Base-by-base conservation (phyloP, 2,888 invertebrate species). In the Dasysyrphus albostriatus region DNA sequence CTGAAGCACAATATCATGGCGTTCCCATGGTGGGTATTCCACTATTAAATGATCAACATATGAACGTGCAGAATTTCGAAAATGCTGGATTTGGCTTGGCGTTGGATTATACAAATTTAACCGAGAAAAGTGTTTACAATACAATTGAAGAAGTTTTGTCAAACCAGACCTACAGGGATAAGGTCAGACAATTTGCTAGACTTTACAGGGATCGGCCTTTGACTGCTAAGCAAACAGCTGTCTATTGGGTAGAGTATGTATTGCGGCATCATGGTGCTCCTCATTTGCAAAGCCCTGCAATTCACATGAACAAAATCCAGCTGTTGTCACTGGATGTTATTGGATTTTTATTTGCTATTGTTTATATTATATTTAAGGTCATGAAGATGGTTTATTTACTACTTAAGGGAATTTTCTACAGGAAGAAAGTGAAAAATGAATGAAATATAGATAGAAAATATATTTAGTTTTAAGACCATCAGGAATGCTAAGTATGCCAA, bases 1-100 rank as follows among this genome's bases (percentile, higher is more conserved):
- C 95, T 90, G 96, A 96, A 91, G 95, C 96, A 0, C 95, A 96
- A 39, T 96, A 95, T 92, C 96, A 96, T 90, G 96, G 95, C 5
- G 95, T 96, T 0, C 96, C 96, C 0, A 94, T 96, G 0, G 94
- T 96, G 39, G 94, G 95, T 0, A 94, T 96, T 69, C 96, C 96
- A 0, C 95, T 96, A 0, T 96, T 96, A 91, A 96, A 96, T 89
- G 96, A 96, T 90, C 96, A 96, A 91, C 95, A 96, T 88, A 94
- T 95, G 1, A 96, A 96, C 90, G 95, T 96, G 0, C 95, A 95
- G 0, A 96, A 96, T 92, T 95, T 96, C 0, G 95, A 95, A 92
- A 90, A 93, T 5, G 95, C 95, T 79, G 96, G 96, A 0, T 90
- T 85, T 70, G 90, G 89, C 2, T 67, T 89, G 14, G 61, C 56